Evolutionary conservation across 2,113 vertebrate genomes (phyloP), one percentile per base, ranked within the genome.

Genomic region (Pholis gunnellus): DNA sequence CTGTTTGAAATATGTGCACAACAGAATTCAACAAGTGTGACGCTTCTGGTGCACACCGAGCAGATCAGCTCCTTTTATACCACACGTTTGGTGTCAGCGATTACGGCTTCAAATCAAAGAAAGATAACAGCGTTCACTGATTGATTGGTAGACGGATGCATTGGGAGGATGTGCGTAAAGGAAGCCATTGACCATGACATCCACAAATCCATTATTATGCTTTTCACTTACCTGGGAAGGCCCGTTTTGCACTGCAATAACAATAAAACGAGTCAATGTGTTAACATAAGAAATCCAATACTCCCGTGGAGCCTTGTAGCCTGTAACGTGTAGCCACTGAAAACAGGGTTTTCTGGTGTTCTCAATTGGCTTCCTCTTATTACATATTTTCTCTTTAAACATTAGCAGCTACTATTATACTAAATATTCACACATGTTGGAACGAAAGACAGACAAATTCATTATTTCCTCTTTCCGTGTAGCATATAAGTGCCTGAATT

Each of bases 221-320:
- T 69, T 76, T 57, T 79, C 78, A 59, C 70, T 89, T 72, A 57
- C 72, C 25, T 73, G 59, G 63, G 78, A 86, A 86, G 27, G 31
- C 46, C 60, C 57, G 54, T 66, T 84, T 86, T 64, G 18, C 44
- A 29, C 80, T 6, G 79, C 82, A 72, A 67, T 73, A 82, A 85
- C 84, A 78, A 60, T 93, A 91, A 92, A 93, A 92, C 57, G 2
- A 71, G 46, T 91, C 85, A 29, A 91, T 92, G 69, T 64, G 66
- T 92, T 90, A 83, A 79, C 72, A 73, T 27, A 81, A 72, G 83
- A 88, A 88, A 91, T 88, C 79, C 90, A 90, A 89, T 90, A 75
- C 18, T 57, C 5, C 59, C 79, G 68, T 68, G 77, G 36, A 34
- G 10, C 18, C 15, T 52, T 50, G 22, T 72, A n/a, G n/a, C n/a